These are phyloP conservation scores for Drosophila lacicola DNA, from an alignment of 2,888 invertebrate species.

Conservation along the genomic window DNA sequence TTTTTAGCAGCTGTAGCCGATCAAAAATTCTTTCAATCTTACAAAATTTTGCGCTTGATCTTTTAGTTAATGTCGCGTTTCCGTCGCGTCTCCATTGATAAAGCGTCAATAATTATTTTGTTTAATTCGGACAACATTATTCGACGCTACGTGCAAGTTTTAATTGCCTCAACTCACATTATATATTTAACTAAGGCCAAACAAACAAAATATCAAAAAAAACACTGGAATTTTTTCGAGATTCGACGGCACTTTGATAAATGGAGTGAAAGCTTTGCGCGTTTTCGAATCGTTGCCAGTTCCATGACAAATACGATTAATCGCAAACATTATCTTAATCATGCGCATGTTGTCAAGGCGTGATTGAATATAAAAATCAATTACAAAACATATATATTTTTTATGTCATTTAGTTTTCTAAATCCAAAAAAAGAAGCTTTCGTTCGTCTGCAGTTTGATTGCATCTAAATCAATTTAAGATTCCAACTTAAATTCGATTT, in stretches of 20 bases:
- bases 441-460: background rate
- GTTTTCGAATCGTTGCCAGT: constrained; percentile 9
- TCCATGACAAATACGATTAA: constrained; percentile 17
- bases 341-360: constrained; percentile 52
- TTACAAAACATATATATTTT: constrained; percentile 7
- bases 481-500: too few species aligned
- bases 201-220: constrained; percentile 1
- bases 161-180: constrained; percentile 28
- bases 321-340: constrained; percentile 19
- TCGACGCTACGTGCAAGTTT: constrained; percentile 28
- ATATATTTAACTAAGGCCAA: constrained; percentile 15
- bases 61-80: constrained; percentile 74
- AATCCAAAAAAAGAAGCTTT: background rate
- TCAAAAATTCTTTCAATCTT: constrained; percentile 37
- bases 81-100: constrained; percentile 65
- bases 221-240: background rate
- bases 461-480: too few species aligned
- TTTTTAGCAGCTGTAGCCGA: constrained; percentile 23
- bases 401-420: background rate
- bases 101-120: constrained; percentile 44
- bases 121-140: constrained; percentile 7
- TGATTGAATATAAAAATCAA: constrained; percentile 38
- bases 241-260: constrained; percentile 15
- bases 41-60: constrained; percentile 51
- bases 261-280: constrained; percentile 9